Evolutionary conservation across 2,888 invertebrate genomes (phyloP), one percentile per base, ranked within the genome.

Genomic region (Yponomeuta evonymella): DNA sequence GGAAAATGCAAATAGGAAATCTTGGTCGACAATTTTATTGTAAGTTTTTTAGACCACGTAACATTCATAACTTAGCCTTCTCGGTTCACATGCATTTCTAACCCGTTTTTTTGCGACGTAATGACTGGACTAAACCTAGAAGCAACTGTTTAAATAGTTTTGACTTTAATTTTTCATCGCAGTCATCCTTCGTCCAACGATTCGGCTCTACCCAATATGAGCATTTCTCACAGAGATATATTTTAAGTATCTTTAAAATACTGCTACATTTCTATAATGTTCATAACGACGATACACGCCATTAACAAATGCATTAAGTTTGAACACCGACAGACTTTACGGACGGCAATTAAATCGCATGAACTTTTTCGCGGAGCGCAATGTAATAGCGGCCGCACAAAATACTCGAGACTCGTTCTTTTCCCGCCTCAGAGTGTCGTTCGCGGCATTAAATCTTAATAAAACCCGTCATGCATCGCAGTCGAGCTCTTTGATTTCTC

Each of bases 391-490:
- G 66, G 48, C 36, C 66, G 70, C 71, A 64, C 64, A 69, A 71
- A 71, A 66, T 71, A 67, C 72, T 67, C 48, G 68, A 71, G 66
- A 63, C 70, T 67, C 88, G 90, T 90, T 89, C 90, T 90, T 90
- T 91, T 90, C 86, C 91, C 90, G 90, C 89, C 90, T 67, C 68
- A n/a, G 85, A 90, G 90, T 92, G 91, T 90, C 89, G 90, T 88
- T 90, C 86, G 85, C 87, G 87, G 87, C 72, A 73, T 92, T 91
- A 91, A 92, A 91, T 91, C 90, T 91, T 91, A 91, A 92, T 92
- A 90, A 90, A 90, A 87, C 87, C 85, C 88, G 86, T 88, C 91
- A 90, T 92, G 91, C 91, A 88, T 89, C 85, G 83, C 85, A 83
- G 83, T 83, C 79, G 83, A 81, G 85, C 85, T 83, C 91, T 92